Percentiles rank a stretch among this genome's conserved stretches.
phyloP scores from a whole-genome alignment of 2,888 invertebrate species.

The Glaucopsyche alexis region DNA sequence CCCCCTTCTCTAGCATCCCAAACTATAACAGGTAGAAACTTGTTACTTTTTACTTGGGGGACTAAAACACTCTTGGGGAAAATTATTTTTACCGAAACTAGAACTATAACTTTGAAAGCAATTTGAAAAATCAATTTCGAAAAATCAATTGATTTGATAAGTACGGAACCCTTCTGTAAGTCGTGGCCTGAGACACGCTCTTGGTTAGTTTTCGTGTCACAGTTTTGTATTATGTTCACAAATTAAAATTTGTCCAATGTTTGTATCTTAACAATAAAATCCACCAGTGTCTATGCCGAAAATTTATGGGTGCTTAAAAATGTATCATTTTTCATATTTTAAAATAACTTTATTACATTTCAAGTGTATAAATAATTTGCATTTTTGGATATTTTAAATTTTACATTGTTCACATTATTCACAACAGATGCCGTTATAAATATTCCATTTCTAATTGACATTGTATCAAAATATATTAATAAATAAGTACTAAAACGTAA shows the following conservation, averaged over 20 bases:
- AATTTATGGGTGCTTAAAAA: constrained; percentile 39
- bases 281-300: not conserved
- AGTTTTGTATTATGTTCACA: not conserved
- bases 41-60: too few species aligned
- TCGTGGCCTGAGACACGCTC: too few species aligned
- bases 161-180: too few species aligned
- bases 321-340: not conserved
- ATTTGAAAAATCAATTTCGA: too few species aligned
- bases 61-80: too few species aligned
- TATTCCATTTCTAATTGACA: constrained; percentile 3
- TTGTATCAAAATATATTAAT: not conserved
- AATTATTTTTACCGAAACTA: too few species aligned
- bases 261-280: not conserved
- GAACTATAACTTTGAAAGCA: too few species aligned
- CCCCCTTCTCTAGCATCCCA: too few species aligned
- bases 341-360: constrained; percentile 16
- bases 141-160: too few species aligned
- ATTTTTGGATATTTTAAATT: not conserved
- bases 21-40: too few species aligned
- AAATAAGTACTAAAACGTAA: constrained; percentile 17
- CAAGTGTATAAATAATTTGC: constrained; percentile 13
- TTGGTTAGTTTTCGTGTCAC: too few species aligned
- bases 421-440: not conserved
- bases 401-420: not conserved
- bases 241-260: not conserved